Evolutionary conservation across 1,140 invertebrate species (phyloP), one percentile per base, ranked within the genome.

Genomic region (Copidosoma floridanum): DNA sequence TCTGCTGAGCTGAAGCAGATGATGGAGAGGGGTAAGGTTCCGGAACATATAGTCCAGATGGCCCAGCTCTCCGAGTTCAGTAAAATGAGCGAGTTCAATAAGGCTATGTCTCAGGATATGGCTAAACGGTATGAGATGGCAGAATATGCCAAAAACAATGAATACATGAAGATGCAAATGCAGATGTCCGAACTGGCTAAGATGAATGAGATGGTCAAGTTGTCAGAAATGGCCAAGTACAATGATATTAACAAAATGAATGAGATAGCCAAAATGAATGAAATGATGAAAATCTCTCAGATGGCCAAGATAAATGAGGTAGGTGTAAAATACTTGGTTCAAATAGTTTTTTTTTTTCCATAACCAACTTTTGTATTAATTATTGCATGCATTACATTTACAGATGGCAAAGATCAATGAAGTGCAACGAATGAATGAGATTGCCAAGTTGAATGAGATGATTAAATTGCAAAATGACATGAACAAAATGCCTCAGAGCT

Each of bases 41-140:
- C 79, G 0, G 79, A 81, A 24, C 79, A 81, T 47, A 81, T 81
- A 55, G 79, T 81, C 20, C 79, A 81, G 65, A 81, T 81, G 79
- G 79, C 79, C 12, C 79, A 81, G 56, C 59, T 81, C 0, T 78
- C 79, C 0, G 79, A 81, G 20, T 81, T 81, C 53, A 79, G 71
- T 37, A 81, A 81, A 54, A 79, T 81, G 75, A 77, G 64, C 6
- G 79, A 81, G 41, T 62, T 81, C 5, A 80, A 75, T 40, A 80
- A 80, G 55, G n/a, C n/a, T n/a, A 73, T 81, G 66, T 77, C 75
- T 3, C 77, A 80, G 23, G 79, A 81, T 44, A 78, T 80, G 75
- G 77, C 76, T 0, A 80, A 80, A 26, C 69, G 77, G 24, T 79
- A 79, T 23, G 79, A 81, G 24, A 80, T 79, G 73, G 76, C 76